Evolutionary conservation across 2,888 invertebrate genomes (phyloP).

Genomic region (Arrhopalites spinosus): DNA sequence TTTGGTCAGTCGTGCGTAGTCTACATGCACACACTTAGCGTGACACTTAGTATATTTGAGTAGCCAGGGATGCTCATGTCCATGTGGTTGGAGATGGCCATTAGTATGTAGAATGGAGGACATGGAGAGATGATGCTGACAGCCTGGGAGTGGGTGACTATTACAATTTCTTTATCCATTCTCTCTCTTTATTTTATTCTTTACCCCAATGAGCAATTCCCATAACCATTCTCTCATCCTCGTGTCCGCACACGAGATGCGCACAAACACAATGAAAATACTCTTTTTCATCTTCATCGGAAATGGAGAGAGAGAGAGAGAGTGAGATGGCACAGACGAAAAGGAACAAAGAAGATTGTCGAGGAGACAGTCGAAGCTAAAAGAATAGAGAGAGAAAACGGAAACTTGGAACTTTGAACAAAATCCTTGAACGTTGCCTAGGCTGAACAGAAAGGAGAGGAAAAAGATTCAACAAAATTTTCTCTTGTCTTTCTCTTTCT

Average conservation of each 20-base stretch:
- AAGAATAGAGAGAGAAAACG: not conserved
- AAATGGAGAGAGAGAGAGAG: not conserved
- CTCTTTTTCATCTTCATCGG: constrained; percentile 1
- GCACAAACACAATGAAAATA: not conserved
- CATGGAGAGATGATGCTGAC: too few relatives aligned
- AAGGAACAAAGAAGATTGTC: constrained; percentile 26
- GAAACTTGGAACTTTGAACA: not conserved
- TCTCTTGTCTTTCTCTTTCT: not conserved
- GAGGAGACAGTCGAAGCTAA: constrained; percentile 8
- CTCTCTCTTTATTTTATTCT: not conserved
- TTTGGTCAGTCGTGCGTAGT: too few relatives aligned
- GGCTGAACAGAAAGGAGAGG: too few relatives aligned
- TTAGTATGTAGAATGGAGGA: too few relatives aligned
- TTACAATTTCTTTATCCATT: not conserved
- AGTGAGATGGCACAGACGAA: too few relatives aligned
- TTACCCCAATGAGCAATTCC: not conserved
- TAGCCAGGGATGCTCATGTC: too few relatives aligned
- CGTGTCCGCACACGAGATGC: not conserved
- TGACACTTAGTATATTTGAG: too few relatives aligned
- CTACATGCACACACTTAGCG: too few relatives aligned
- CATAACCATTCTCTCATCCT: not conserved
- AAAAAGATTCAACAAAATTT: not conserved
- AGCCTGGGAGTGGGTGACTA: not conserved
- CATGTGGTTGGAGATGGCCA: too few relatives aligned
- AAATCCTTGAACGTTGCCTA: not conserved